A percentile compares a stretch with the other conserved stretches of the same genome.
Conservation (phyloP, 2,113 vertebrate genomes). For the Hyaena hyaena region DNA sequence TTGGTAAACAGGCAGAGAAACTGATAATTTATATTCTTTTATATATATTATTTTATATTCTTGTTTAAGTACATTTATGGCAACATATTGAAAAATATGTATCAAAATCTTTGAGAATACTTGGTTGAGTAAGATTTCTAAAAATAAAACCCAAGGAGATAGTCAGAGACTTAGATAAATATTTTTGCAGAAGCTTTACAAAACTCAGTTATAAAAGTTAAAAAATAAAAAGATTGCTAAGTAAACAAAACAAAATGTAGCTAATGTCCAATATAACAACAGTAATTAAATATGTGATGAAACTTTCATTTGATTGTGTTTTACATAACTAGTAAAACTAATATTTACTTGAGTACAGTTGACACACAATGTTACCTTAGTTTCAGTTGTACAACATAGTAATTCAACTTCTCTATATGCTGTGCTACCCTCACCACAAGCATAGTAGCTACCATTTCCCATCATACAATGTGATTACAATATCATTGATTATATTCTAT, state of each 20-base stretch:
- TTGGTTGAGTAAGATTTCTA: background rate
- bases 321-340: background rate
- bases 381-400: background rate
- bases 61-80: background rate
- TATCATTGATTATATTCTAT: background rate
- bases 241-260: background rate
- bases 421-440: background rate
- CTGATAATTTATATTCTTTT: background rate
- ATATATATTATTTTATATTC: background rate
- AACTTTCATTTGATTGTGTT: background rate
- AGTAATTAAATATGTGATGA: background rate
- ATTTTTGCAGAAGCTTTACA: background rate
- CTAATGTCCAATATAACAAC: background rate
- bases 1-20: background rate
- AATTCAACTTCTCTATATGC: background rate
- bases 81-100: background rate
- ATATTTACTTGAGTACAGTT: background rate
- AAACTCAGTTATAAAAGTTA: background rate
- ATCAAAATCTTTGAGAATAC: background rate
- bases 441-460: background rate
- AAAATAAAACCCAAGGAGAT: background rate
- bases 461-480: background rate
- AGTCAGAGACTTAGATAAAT: background rate
- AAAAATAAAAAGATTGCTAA: background rate
- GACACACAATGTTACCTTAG: background rate